Conservation (phyloP, 35 echinoderm and acorn worm species). For the Anneissia japonica region DNA sequence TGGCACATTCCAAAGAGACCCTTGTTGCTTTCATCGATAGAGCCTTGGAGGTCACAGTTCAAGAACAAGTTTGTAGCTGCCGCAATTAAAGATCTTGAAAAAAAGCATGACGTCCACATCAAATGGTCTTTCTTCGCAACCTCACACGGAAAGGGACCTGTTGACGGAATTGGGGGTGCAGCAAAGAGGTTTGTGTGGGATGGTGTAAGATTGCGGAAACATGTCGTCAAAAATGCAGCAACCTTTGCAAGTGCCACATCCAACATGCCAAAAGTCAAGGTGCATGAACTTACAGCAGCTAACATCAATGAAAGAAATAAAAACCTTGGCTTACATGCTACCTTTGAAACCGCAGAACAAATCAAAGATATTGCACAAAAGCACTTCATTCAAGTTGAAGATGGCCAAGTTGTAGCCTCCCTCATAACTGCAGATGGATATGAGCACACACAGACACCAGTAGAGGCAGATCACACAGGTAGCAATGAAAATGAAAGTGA, state of each 20-base stretch:
- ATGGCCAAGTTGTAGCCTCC: neutral
- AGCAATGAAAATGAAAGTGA: too few relatives aligned
- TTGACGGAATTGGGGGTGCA: constrained; percentile 9
- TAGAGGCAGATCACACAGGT: too few relatives aligned
- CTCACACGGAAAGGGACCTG: constrained; percentile 11
- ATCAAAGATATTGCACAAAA: constrained; percentile 3
- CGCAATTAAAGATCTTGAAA: neutral
- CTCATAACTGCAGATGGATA: too few relatives aligned
- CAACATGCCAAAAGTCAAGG: constrained; percentile 28
- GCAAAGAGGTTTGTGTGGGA: constrained; percentile 30
- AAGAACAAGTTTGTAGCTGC: constrained; percentile 29
- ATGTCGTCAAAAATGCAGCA: constrained; percentile 21
- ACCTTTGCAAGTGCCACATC: constrained; percentile 19
- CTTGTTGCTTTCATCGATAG: constrained; percentile 16
- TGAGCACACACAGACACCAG: too few relatives aligned
- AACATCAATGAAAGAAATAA: constrained; percentile 1
- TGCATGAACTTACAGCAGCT: constrained; percentile 24
- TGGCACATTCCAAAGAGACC: neutral
- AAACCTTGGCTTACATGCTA: constrained; percentile 8
- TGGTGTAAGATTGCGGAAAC: neutral
- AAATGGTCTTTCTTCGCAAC: constrained; percentile 22
- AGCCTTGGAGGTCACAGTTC: constrained; percentile 17
- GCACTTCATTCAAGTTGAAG: constrained; percentile 1
- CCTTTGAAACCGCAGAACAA: too few relatives aligned
- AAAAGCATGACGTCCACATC: neutral